phyloP scores from a whole-genome alignment of 1,140 invertebrate genomes.

The Leptopilina boulardi region DNA sequence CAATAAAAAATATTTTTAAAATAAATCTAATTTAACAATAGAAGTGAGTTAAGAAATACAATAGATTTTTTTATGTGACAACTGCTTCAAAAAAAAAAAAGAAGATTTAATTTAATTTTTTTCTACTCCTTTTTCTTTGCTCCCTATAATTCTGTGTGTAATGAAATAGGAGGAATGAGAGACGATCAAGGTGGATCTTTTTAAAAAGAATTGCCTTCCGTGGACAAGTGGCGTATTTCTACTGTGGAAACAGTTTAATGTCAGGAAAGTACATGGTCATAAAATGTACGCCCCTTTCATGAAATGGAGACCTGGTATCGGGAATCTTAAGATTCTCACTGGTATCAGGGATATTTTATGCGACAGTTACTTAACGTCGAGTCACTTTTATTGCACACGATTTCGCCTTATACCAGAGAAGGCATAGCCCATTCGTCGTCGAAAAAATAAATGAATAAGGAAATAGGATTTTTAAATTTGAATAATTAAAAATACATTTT shows the following conservation, averaged over 20 bases:
- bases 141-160: background rate
- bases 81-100: no score
- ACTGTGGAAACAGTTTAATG: conserved; percentile 19
- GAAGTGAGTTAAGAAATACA: no score
- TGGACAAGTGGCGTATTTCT: conserved; percentile 22
- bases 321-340: conserved; percentile 1
- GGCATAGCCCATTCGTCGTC: background rate
- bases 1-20: no score
- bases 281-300: conserved; percentile 31
- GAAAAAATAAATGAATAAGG: conserved; percentile 15
- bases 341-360: conserved; percentile 25
- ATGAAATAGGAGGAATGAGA: background rate
- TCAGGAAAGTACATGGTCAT: conserved; percentile 24
- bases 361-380: conserved; percentile 19
- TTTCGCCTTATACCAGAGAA: background rate
- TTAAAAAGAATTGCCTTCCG: conserved; percentile 4
- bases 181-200: background rate
- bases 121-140: no score
- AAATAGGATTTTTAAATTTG: conserved; percentile 4
- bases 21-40: no score
- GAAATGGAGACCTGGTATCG: conserved; percentile 17
- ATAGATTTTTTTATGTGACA: no score
- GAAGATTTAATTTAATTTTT: no score
- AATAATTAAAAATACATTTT: background rate
- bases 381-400: background rate